Conservation (phyloP, 2,113 vertebrate species). For the Pandion haliaetus region DNA sequence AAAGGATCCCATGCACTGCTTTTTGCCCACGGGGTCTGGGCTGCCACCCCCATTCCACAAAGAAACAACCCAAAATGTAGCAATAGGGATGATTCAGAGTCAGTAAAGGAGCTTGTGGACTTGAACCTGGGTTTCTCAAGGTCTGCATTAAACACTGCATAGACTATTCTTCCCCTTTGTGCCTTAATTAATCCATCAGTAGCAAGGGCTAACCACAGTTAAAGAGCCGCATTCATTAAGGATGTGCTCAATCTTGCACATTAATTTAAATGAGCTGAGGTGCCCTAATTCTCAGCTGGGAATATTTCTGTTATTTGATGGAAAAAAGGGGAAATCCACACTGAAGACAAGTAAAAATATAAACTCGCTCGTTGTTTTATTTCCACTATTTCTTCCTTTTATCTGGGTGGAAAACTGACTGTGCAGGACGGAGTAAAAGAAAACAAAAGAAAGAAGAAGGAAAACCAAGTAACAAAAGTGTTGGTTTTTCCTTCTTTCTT, state of each 20-base stretch:
- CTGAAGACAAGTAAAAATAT: background rate
- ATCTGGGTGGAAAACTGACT: background rate
- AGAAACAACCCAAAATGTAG: background rate
- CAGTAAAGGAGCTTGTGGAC: background rate
- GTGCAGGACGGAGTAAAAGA: background rate
- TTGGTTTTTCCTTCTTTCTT: background rate
- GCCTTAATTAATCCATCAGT: background rate
- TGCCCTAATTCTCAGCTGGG: background rate
- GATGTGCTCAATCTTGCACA: background rate
- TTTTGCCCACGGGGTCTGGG: no score
- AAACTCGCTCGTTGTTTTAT: background rate
- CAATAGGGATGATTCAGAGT: no score
- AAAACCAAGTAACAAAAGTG: background rate
- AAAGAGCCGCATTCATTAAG: background rate
- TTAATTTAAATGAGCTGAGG: background rate
- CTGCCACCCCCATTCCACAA: background rate
- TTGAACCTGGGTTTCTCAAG: background rate
- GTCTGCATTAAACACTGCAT: background rate
- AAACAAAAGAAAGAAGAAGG: conserved; percentile 3
- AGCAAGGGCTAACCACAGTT: background rate
- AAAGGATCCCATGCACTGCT: background rate
- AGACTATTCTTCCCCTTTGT: background rate
- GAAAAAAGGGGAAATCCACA: background rate
- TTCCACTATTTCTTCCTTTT: background rate
- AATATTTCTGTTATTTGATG: background rate